Conservation (phyloP, 2,888 invertebrate genomes). For the Siphonodentalium dalli region DNA sequence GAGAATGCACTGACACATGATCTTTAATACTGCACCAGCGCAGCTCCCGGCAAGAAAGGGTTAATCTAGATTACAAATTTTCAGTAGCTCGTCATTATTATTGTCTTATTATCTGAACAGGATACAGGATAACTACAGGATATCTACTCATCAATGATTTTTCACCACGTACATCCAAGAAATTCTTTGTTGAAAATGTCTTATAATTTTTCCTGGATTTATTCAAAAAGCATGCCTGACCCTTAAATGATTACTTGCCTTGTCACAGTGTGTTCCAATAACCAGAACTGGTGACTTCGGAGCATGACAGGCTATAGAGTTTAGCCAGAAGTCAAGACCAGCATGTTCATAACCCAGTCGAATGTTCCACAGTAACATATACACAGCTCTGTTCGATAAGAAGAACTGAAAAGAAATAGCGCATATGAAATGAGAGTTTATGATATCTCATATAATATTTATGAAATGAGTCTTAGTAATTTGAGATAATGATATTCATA, state of each 20-base stretch:
- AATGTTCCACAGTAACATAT: slow-evolving; percentile 64
- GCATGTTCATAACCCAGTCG: slow-evolving; percentile 64
- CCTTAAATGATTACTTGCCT: slow-evolving; percentile 40
- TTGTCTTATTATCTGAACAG: neutral
- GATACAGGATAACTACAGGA: too few relatives aligned
- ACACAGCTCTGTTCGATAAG: slow-evolving; percentile 62
- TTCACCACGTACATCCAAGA: neutral
- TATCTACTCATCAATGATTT: neutral
- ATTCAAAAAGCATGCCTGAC: too few relatives aligned
- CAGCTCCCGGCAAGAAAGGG: too few relatives aligned
- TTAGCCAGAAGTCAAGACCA: slow-evolving; percentile 64
- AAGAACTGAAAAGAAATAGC: slow-evolving; percentile 53
- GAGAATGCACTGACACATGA: too few relatives aligned
- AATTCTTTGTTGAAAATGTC: too few relatives aligned
- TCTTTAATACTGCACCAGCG: too few relatives aligned
- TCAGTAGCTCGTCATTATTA: too few relatives aligned
- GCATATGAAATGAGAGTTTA: slow-evolving; percentile 25
- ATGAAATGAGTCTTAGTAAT: too few relatives aligned
- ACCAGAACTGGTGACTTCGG: slow-evolving; percentile 63
- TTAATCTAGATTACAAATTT: too few relatives aligned
- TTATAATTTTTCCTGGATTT: neutral
- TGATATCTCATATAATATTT: too few relatives aligned
- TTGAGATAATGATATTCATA: too few relatives aligned
- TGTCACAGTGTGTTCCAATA: slow-evolving; percentile 63
- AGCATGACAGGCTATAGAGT: slow-evolving; percentile 63